Evolutionary conservation across 2,113 vertebrate species (phyloP).

Genomic region (Chlorodrepanis virens): DNA sequence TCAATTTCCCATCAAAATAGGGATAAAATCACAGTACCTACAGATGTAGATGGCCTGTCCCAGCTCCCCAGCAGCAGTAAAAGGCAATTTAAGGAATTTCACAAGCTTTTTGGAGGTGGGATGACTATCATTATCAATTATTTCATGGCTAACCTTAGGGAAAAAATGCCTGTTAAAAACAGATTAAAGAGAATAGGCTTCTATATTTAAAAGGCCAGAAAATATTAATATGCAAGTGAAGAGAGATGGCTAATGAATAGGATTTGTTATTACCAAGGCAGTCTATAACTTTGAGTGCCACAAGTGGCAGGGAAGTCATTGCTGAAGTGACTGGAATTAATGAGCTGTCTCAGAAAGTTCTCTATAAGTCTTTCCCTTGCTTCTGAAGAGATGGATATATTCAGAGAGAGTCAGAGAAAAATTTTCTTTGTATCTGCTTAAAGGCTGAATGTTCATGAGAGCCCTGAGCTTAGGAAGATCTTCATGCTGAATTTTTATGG

Average conservation of each 20-base stretch:
- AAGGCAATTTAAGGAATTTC: neutral
- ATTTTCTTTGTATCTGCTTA: constrained; percentile 5
- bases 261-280: neutral
- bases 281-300: neutral
- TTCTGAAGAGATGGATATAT: neutral
- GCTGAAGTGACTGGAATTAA: constrained; percentile 3
- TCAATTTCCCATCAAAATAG: neutral
- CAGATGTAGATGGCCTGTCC: neutral
- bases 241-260: neutral
- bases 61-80: neutral
- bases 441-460: constrained; percentile 19
- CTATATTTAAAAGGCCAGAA: constrained; percentile 25
- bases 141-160: neutral
- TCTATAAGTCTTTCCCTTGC: neutral
- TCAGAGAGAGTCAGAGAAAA: neutral
- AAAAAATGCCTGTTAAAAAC: neutral
- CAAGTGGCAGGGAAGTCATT: neutral
- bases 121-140: neutral
- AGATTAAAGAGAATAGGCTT: neutral
- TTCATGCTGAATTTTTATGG: constrained; percentile 3
- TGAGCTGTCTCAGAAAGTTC: neutral
- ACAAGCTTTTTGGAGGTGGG: neutral
- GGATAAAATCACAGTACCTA: too few relatives aligned
- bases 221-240: constrained; percentile 1
- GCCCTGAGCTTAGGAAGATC: neutral